phyloP scores from a whole-genome alignment of 2,113 vertebrate genomes.

The Anseranas semipalmata region DNA sequence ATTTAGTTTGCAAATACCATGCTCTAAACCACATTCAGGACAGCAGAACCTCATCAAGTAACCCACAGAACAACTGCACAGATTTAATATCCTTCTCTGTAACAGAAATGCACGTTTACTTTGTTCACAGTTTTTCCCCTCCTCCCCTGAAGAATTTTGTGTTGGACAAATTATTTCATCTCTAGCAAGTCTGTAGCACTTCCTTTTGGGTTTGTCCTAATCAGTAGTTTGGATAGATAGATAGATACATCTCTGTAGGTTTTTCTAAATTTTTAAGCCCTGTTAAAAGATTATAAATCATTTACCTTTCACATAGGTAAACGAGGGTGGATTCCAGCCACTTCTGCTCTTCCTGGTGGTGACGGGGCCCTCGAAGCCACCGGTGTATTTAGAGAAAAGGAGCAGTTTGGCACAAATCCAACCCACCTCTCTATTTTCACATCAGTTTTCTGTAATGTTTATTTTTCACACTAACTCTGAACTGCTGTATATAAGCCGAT shows the following conservation, averaged over 20 bases:
- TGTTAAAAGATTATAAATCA: too few species aligned
- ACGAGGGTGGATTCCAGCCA: too few species aligned
- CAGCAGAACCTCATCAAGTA: background rate
- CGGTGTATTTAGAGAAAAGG: background rate
- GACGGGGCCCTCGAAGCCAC: background rate
- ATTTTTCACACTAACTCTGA: background rate
- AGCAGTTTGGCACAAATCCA: background rate
- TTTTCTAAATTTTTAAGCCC: background rate
- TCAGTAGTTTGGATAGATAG: too few species aligned
- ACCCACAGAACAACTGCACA: background rate
- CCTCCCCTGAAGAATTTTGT: too few species aligned
- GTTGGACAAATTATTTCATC: background rate
- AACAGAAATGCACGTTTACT: background rate
- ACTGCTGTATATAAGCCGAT: background rate
- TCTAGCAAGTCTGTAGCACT: background rate
- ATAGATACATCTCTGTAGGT: background rate
- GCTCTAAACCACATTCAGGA: background rate
- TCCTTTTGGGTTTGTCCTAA: background rate
- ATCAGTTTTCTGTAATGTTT: background rate
- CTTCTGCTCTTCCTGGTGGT: background rate
- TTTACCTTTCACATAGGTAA: background rate
- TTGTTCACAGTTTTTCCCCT: background rate
- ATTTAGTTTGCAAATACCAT: background rate
- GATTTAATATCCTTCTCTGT: too few species aligned
- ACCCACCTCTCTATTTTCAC: background rate